Base-by-base conservation (phyloP, 2,888 invertebrate genomes). In the Drosophila subsilvestris region DNA sequence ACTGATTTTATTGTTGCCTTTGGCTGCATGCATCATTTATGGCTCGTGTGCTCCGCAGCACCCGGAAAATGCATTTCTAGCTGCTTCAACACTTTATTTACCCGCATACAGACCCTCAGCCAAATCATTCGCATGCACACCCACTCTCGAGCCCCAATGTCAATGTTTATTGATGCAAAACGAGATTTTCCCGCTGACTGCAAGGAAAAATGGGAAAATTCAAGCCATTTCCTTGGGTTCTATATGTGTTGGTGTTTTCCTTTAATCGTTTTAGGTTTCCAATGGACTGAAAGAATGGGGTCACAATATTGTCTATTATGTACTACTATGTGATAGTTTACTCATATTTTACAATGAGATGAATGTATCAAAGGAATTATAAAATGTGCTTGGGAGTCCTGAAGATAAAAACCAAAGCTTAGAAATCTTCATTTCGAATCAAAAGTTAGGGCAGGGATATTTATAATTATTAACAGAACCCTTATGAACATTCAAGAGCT, bases 101-200 rank as follows among this genome's bases (percentile, higher is more conserved):
- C 63, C 47, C 47, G n/a, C 58, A 25, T 45, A 22, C 45, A 17
- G 20, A 44, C 20, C 42, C 14, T 45, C 14, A 29, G 22, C 2
- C 37, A 42, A 14, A 68, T 17, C 49, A 58, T 8, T 45, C 54
- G 45, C 53, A 27, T 29, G 14, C 6, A 12, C 42, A 53, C 63
- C 45, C 54, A 48, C 44, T 59, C 67, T 62, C 27, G 43, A 69
- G 50, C 70, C 56, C 66, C 79, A 86, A 87, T 76, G 84, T 67
- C 88, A 87, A 89, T 80, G 87, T 84, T 87, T 87, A 78, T 85
- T 75, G 86, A 87, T 76, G 87, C 88, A 86, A 80, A 88, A 76
- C 72, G 71, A 87, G 82, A 80, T 85, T 80, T 83, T 75, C 48
- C 74, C 17, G 66, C 70, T 73, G 73, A 63, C 73, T 56, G 57